Evolutionary conservation across 2,888 invertebrate species (phyloP).

Genomic region (Allolobophora icterica): DNA sequence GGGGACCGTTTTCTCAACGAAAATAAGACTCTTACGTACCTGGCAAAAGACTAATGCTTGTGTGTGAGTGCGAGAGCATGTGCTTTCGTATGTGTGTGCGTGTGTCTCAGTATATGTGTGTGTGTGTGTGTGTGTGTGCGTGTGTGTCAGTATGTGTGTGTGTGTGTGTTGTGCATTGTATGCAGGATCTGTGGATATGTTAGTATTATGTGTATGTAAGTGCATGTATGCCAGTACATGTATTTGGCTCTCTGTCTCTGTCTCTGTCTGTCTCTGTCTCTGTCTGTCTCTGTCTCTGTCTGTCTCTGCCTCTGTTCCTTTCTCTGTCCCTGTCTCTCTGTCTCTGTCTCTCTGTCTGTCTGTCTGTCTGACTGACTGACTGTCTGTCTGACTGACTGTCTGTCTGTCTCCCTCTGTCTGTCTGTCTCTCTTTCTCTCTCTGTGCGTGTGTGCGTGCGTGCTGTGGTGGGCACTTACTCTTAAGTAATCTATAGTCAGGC

Average conservation of each 20-base stretch:
- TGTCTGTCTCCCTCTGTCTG: neutral
- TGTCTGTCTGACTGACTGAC: no score
- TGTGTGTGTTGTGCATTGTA: neutral
- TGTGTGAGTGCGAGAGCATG: no score
- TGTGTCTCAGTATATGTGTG: no score
- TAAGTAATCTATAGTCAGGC: neutral
- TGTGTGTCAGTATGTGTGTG: neutral
- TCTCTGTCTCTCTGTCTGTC: neutral
- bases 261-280: neutral
- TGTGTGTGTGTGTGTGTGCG: no score
- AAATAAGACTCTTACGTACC: no score
- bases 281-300: neutral
- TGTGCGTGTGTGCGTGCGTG: neutral
- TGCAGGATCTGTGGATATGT: neutral
- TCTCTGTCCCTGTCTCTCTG: no score
- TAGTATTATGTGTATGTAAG: no score
- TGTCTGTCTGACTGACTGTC: neutral
- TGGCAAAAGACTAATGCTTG: no score
- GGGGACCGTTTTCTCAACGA: neutral
- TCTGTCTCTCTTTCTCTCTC: neutral
- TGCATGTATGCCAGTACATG: neutral
- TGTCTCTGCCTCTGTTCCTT: no score
- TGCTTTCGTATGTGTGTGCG: no score
- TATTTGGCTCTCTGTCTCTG: neutral
- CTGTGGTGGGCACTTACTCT: neutral